Evolutionary conservation across 2,113 vertebrate species (phyloP).

Genomic region (Chaetorhynchus papuensis): DNA sequence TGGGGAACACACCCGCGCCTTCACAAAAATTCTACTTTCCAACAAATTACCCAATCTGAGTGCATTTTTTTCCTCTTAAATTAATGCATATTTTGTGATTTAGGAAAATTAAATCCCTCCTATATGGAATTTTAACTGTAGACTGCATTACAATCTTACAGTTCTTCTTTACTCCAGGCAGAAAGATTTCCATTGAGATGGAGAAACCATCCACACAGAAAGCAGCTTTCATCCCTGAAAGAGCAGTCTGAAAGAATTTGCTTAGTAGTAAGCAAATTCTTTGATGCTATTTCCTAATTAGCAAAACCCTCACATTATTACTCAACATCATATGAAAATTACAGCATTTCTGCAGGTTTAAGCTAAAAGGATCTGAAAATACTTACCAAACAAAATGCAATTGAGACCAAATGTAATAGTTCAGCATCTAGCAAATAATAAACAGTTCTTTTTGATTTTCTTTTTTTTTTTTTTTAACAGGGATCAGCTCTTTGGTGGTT

Average conservation of each 20-base stretch:
- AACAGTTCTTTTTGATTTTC: neutral
- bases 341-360: neutral
- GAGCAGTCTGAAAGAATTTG: neutral
- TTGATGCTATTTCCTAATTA: neutral
- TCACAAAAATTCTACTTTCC: neutral
- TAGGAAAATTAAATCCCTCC: neutral
- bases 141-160: neutral
- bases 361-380: neutral
- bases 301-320: neutral
- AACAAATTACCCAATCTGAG: neutral
- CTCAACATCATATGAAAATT: neutral
- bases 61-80: neutral
- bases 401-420: neutral
- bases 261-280: neutral
- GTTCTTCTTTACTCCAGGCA: neutral
- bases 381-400: neutral
- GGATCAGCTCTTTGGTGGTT: neutral
- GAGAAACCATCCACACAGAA: neutral
- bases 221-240: neutral
- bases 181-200: neutral
- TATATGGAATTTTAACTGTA: neutral
- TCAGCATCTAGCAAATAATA: neutral
- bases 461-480: too few relatives aligned
- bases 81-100: neutral
- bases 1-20: rapidly evolving